These are phyloP conservation scores for Sisyra terminalis DNA, from an alignment of 2,888 invertebrate species.

Conservation along the genomic window DNA sequence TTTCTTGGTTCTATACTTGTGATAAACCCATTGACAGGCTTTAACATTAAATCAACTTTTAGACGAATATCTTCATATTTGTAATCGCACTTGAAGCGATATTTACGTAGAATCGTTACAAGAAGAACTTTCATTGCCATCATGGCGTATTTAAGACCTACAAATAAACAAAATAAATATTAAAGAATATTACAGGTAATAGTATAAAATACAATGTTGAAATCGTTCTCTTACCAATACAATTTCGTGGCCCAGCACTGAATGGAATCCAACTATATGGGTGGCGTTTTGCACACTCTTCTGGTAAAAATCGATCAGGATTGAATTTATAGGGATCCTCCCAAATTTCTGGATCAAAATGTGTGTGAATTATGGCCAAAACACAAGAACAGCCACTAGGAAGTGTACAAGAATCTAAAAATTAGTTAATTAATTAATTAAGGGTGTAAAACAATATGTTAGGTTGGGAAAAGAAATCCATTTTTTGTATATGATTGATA, in stretches of 20 bases:
- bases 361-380: background rate
- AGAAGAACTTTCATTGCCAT: background rate
- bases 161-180: background rate
- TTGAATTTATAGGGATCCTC: background rate
- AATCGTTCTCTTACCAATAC: constrained; percentile 1
- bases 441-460: too few relatives aligned
- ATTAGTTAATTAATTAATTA: too few relatives aligned
- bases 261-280: background rate
- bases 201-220: background rate
- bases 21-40: constrained; percentile 2
- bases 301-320: background rate
- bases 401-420: background rate
- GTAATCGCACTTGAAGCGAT: background rate
- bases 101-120: background rate
- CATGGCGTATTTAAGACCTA: constrained; percentile 1
- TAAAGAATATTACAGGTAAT: background rate
- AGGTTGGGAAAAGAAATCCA: too few relatives aligned
- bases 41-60: constrained; percentile 5
- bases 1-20: constrained; percentile 2
- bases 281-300: background rate
- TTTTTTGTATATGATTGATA: too few relatives aligned
- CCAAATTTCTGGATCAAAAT: background rate
- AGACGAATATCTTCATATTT: constrained; percentile 1
- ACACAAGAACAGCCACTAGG: constrained; percentile 1
- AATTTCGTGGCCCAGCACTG: background rate